Evolutionary conservation across 2,113 vertebrate genomes (phyloP), one percentile per base, ranked within the genome.

Genomic region (Eptesicus fuscus): DNA sequence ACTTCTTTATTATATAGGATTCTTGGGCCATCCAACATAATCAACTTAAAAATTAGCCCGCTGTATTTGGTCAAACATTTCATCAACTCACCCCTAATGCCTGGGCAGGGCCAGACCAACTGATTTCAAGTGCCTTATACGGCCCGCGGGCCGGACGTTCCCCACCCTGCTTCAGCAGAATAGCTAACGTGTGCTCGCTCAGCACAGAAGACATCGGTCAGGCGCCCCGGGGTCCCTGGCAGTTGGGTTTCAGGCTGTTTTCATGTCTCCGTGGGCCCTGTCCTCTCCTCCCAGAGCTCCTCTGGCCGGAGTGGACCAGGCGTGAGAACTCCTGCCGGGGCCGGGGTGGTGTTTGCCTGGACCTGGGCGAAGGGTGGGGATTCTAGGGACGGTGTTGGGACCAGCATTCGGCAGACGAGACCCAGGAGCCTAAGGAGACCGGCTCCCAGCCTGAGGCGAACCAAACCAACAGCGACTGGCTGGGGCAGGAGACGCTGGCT

Each of bases 211-310:
- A 32, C 13, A 16, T 14, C 13, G 13, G 30, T n/a, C 63, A 32
- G 63, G 63, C 1, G 11, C 70, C 37, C 0, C 6, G 23, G 37
- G 22, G 23, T 28, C 70, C 23, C 40, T 28, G 13, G 12, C 94
- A 90, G 89, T 91, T 97, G 94, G 95, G 91, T 97, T 96, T 91
- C 87, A 88, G 25, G 71, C 32, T 56, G 40, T 44, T 22, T 83
- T 61, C 89, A 93, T 44, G 12, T 77, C 91, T 97, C 73, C 91
- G 35, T 32, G 78, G 91, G 59, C 44, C 91, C 88, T 53, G 69
- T 40, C 85, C 18, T 73, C 4, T 91, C 74, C 92, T 37, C 94
- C 71, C 71, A 73, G 95, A 77, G 63, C 35, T 92, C 82, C 80
- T 92, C 76, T 65, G 94, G 71, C 17, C 87, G 63, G 10, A 71